Base-by-base conservation (phyloP, 2,888 invertebrate genomes). In the Pammene fasciana region DNA sequence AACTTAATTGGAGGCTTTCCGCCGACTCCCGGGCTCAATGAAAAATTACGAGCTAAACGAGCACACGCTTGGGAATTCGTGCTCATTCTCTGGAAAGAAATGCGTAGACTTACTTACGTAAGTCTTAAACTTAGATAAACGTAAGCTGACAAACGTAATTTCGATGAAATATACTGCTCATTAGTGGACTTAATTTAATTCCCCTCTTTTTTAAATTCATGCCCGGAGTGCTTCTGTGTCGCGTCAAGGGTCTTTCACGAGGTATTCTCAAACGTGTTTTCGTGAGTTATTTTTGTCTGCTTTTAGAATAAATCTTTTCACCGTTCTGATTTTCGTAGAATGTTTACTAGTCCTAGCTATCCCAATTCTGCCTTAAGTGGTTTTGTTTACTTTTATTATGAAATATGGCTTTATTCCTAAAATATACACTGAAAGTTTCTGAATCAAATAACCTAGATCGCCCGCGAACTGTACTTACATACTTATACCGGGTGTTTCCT, bases 1-100 rank as follows among this genome's bases (percentile, higher is more conserved):
- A 91, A 91, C 91, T 92, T 92, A 92, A 92, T 92, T 92, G 92
- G 89, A 87, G 91, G 91, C 89, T 87, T 90, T 88, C 82, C 83
- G 83, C 84, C 88, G 87, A 89, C 87, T 89, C 89, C 87, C 87
- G 82, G 88, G 84, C 90, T 90, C 92, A 92, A 92, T 92, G 92
- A 92, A 91, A 92, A 92, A 92, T 92, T 92, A 92, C 90, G 90
- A 90, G 89, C 85, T 86, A 92, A 91, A 90, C 88, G 91, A 89
- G 90, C 87, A 86, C 87, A 89, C 90, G 88, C 90, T 81, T 74
- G 90, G 89, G 89, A 90, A 92, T 91, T 85, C 79, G 79, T 79
- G 82, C 85, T 86, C 88, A 86, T 89, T 88, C 86, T 82, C 82
- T 74, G 79, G 81, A 88, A 88, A 89, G 86, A 90, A 90, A 87